These are phyloP conservation scores for Paramormyrops kingsleyae DNA, from an alignment of 2,113 vertebrate species.

Conservation along the genomic window DNA sequence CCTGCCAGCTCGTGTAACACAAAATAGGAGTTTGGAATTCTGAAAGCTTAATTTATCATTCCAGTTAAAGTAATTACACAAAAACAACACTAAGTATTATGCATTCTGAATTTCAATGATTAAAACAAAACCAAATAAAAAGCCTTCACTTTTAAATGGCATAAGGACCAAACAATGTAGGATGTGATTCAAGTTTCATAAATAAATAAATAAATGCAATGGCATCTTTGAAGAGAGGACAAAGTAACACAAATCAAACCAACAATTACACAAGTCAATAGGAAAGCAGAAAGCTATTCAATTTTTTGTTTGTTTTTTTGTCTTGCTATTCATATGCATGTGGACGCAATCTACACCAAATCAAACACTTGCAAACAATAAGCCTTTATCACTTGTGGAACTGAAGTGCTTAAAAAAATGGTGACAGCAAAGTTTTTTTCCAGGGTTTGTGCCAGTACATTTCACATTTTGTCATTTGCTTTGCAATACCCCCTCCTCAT, in stretches of 20 bases:
- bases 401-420: not conserved
- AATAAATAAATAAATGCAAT: not conserved
- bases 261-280: not conserved
- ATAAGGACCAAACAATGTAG: not conserved
- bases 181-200: not conserved
- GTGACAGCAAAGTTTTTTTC: not conserved
- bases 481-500: not conserved
- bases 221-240: not conserved
- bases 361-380: not conserved
- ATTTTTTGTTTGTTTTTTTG: not conserved
- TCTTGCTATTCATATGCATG: not conserved
- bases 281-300: not conserved
- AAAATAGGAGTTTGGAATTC: not conserved
- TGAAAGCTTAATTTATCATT: not conserved
- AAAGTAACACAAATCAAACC: not conserved
- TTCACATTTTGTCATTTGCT: not conserved
- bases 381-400: not conserved
- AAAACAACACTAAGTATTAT: not conserved
- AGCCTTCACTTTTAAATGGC: not conserved
- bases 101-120: not conserved
- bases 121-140: not conserved
- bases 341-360: not conserved
- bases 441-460: not conserved
- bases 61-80: not conserved
- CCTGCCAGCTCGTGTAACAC: not conserved